These are phyloP conservation scores for Trichosurus vulpecula DNA, from an alignment of 2,797 vertebrate species.

Conservation along the genomic window DNA sequence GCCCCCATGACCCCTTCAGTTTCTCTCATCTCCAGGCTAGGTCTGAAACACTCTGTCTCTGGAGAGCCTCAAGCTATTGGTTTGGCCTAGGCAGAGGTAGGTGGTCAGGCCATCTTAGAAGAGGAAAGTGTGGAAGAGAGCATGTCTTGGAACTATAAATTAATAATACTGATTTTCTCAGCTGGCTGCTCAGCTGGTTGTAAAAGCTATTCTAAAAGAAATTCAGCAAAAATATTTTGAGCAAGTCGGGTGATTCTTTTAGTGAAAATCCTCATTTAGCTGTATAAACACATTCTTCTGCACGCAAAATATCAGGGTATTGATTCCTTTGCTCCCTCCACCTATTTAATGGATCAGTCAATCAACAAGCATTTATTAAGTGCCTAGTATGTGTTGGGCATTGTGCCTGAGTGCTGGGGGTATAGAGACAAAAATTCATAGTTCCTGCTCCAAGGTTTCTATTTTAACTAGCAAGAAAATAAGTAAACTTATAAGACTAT, in stretches of 20 bases:
- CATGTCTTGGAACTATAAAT: background rate
- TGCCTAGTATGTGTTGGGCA: background rate
- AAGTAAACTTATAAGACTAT: background rate
- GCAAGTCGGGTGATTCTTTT: background rate
- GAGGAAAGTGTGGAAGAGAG: background rate
- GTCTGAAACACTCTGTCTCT: background rate
- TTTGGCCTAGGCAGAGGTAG: background rate
- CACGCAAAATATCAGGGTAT: background rate
- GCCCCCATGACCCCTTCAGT: background rate
- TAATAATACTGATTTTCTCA: background rate
- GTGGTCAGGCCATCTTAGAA: background rate
- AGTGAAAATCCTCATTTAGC: background rate
- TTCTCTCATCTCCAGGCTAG: background rate
- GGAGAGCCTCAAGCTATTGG: background rate
- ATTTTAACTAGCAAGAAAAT: constrained; percentile 1
- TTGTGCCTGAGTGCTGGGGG: background rate
- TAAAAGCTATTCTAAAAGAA: background rate
- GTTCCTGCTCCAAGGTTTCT: background rate
- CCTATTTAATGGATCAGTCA: background rate
- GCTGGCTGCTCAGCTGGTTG: background rate
- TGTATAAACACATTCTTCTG: background rate
- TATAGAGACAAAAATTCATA: constrained; percentile 33
- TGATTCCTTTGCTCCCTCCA: background rate
- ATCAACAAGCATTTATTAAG: constrained; percentile 1
- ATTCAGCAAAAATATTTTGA: background rate